Evolutionary conservation across 2,888 invertebrate genomes (phyloP), one percentile per base, ranked within the genome.

Genomic region (Lutraria lutraria): DNA sequence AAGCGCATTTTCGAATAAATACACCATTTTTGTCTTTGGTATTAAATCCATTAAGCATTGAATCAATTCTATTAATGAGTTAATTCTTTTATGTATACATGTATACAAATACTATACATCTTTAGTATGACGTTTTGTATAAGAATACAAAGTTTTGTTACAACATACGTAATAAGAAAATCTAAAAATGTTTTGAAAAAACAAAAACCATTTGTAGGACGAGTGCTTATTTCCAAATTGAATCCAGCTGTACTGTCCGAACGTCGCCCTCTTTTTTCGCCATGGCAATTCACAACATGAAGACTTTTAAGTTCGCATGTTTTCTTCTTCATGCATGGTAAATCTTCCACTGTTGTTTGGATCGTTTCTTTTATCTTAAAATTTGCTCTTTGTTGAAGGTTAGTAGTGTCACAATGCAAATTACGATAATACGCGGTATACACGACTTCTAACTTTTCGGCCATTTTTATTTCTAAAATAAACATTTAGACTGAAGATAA

Each of bases 371-470:
- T 68, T 31, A 87, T 87, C 25, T 72, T 53, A 16, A 72, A 63
- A 21, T 21, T 31, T 43, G 85, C 88, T 34, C 12, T 63, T 54
- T 63, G 21, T 31, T 52, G 25, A 16, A 85, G 13, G 34, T 85
- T 81, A n/a, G 81, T 25, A 15, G 84, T 81, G 21, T 81, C 60
- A 56, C 88, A 88, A 31, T 81, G 81, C 19, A 88, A 72, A 85
- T 88, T 81, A 21, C 52, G 29, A 54, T 88, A 88, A 15, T 81
- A 54, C 31, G 88, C 88, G 0, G 85, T 43, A 52, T 88, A 88
- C 12, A 25, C 16, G 1, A 85, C 85, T 15, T 31, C 53, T 19
- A 88, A 21, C 81, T 81, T 72, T 21, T 85, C 81, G 31, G 88
- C 81, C 53, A 81, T 8, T 29, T 54, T 43, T 25, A 81, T 80